A percentile compares a stretch with the other conserved stretches of the same genome.
phyloP scores from a whole-genome alignment of 2,113 vertebrate genomes.

The Rhipidura dahli region DNA sequence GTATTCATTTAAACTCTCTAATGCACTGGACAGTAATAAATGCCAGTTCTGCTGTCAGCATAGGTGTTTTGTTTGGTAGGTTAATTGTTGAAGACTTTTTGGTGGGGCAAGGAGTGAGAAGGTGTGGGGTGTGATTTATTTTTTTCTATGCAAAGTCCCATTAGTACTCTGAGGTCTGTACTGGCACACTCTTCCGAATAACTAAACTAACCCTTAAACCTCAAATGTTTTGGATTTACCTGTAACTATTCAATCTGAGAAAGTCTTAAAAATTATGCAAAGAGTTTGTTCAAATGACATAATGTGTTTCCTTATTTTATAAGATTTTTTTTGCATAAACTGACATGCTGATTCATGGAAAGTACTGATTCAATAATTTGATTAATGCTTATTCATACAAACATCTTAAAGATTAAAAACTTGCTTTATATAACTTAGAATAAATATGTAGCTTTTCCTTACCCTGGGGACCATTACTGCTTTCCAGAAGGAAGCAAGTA shows the following conservation, averaged over 20 bases:
- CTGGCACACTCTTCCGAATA: neutral
- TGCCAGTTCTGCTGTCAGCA: neutral
- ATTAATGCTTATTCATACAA: neutral
- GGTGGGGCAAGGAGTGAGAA: neutral
- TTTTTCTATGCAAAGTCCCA: accelerated
- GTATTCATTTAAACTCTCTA: neutral
- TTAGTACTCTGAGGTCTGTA: neutral
- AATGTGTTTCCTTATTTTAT: neutral
- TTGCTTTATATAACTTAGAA: neutral
- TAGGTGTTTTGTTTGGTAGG: neutral
- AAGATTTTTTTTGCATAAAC: neutral
- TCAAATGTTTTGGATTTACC: neutral
- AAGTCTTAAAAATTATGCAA: neutral
- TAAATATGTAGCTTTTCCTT: neutral
- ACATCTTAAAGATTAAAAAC: neutral
- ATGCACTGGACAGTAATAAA: neutral
- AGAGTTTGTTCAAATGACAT: neutral
- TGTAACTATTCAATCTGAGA: neutral
- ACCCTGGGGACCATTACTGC: neutral
- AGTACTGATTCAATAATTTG: neutral
- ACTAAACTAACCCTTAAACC: neutral
- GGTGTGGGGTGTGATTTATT: neutral
- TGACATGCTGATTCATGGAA: neutral
- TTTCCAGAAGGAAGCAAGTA: neutral
- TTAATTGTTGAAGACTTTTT: neutral